A percentile compares a stretch with the other conserved stretches of the same genome.
phyloP scores from a whole-genome alignment of 1,140 invertebrate genomes.

The Akabosia matsudoensis region DNA sequence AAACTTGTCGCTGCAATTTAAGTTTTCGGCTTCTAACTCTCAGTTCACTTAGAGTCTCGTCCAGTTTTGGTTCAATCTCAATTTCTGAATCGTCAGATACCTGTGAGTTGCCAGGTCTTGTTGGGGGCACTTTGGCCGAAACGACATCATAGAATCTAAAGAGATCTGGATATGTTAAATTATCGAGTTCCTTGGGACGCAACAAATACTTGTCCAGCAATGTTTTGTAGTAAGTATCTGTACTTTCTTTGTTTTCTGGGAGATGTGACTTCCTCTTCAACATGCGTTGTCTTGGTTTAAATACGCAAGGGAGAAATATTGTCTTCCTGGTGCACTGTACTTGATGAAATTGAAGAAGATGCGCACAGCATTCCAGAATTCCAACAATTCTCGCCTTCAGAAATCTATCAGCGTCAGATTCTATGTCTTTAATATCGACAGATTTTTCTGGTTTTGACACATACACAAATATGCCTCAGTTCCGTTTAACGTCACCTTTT shows the following conservation, averaged over 20 bases:
- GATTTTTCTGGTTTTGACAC: background rate
- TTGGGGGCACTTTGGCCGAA: background rate
- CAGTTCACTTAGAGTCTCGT: background rate
- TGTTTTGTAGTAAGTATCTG: background rate
- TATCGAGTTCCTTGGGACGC: background rate
- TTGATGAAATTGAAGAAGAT: conserved; percentile 9
- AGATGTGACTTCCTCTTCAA: no score
- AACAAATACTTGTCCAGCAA: background rate
- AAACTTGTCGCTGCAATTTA: background rate
- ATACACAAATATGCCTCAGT: conserved; percentile 18
- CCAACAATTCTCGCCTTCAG: background rate
- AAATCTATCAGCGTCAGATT: background rate
- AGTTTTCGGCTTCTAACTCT: background rate
- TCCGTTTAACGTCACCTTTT: conserved; percentile 5
- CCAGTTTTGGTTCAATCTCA: background rate
- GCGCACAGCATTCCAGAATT: background rate
- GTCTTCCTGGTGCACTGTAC: background rate
- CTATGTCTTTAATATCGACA: background rate
- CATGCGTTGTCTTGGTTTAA: no score
- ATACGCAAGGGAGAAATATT: conserved; percentile 6
- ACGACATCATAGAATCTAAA: background rate
- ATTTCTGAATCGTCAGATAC: background rate
- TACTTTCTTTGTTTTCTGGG: no score
- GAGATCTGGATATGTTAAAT: conserved; percentile 10
- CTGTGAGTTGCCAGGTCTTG: background rate